These are phyloP conservation scores for Pteromalus puparum DNA, from an alignment of 1,140 invertebrate species.

Conservation along the genomic window DNA sequence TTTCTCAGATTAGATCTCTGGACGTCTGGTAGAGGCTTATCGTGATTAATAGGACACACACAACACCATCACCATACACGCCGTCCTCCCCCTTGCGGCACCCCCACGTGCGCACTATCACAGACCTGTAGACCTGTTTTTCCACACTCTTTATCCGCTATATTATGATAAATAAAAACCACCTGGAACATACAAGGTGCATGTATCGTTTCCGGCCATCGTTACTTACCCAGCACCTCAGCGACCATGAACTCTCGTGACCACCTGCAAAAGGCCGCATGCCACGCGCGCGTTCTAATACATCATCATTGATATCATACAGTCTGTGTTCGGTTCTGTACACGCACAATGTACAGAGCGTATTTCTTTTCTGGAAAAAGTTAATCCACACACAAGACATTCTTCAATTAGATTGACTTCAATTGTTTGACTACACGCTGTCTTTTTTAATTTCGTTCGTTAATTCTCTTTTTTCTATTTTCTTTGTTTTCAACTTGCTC, in stretches of 20 bases:
- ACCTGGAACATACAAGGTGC: slow-evolving; percentile 71
- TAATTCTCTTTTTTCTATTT: neutral
- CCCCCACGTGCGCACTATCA: neutral
- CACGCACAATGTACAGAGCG: slow-evolving; percentile 56
- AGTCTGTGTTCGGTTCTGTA: slow-evolving; percentile 70
- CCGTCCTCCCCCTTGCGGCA: neutral
- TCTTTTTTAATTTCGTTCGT: slow-evolving; percentile 57
- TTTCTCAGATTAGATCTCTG: neutral
- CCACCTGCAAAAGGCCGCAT: slow-evolving; percentile 75
- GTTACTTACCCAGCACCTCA: slow-evolving; percentile 71
- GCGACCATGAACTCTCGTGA: slow-evolving; percentile 61
- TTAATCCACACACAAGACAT: slow-evolving; percentile 75
- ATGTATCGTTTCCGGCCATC: slow-evolving; percentile 72
- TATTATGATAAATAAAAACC: slow-evolving; percentile 26
- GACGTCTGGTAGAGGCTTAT: neutral
- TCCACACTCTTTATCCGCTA: neutral
- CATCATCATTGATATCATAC: slow-evolving; percentile 75
- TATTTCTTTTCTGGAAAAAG: slow-evolving; percentile 73
- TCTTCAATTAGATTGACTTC: slow-evolving; percentile 65
- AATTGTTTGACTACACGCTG: slow-evolving; percentile 49
- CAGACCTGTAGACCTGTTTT: neutral
- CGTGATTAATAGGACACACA: neutral
- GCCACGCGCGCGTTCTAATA: slow-evolving; percentile 72
- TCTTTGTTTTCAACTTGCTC: slow-evolving; percentile 41
- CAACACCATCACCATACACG: too few species aligned